phyloP scores from a whole-genome alignment of 92 coral and sea anemone species.

The Phenganax marumi region DNA sequence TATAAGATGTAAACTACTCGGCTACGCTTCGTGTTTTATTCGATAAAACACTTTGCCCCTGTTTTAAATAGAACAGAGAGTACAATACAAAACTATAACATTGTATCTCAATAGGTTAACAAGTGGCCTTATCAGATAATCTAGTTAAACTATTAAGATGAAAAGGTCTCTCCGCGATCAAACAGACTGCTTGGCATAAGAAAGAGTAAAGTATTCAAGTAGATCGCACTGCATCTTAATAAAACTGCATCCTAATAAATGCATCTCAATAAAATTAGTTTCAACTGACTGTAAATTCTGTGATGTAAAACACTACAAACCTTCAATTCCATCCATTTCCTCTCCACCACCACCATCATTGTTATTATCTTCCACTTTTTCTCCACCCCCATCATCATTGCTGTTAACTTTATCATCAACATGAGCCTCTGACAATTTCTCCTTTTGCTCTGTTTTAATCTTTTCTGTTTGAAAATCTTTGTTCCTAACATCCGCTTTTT shows the following conservation, averaged over 20 bases:
- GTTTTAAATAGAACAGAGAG: not conserved
- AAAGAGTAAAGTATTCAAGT: no score
- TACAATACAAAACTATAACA: not conserved
- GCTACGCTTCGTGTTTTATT: no score
- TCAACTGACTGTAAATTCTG: no score
- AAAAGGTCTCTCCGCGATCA: no score
- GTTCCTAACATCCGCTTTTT: conserved; percentile 42
- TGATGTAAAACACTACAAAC: not conserved
- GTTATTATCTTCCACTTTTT: not conserved
- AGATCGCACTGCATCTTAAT: no score
- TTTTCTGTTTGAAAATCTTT: not conserved
- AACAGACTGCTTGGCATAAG: no score
- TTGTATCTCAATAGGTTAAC: not conserved
- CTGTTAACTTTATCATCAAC: not conserved
- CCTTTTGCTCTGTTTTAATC: not conserved
- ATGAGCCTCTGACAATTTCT: not conserved
- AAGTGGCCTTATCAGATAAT: not conserved
- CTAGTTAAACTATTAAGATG: no score
- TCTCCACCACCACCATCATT: conserved; percentile 26
- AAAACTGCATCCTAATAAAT: no score
- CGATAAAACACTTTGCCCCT: not conserved
- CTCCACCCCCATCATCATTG: conserved; percentile 35
- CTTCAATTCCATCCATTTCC: conserved; percentile 15
- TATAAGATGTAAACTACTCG: no score
- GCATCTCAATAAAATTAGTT: no score